phyloP scores from a whole-genome alignment of 2,797 vertebrate species.

The Rhinella marina region DNA sequence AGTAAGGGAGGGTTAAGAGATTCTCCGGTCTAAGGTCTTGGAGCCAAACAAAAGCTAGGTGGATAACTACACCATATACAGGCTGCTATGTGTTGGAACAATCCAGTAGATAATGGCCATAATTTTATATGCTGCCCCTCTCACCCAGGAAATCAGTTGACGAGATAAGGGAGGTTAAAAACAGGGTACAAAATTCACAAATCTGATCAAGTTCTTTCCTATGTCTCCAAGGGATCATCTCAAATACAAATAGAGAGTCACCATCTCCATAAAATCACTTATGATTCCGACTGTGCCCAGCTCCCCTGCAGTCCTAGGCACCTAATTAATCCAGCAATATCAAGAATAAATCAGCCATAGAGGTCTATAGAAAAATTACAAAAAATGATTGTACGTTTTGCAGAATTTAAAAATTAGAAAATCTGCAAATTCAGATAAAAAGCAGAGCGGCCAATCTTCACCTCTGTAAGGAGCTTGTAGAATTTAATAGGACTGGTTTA shows the following conservation, averaged over 20 bases:
- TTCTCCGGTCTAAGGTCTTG: no score
- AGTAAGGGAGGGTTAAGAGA: no score
- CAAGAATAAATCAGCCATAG: neutral
- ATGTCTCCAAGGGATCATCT: no score
- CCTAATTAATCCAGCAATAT: neutral
- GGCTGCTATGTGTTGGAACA: no score
- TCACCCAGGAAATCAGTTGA: no score
- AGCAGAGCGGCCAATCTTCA: neutral
- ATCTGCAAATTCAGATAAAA: constrained; percentile 5
- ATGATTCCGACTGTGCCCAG: neutral
- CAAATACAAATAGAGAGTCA: neutral
- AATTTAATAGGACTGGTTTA: constrained; percentile 1
- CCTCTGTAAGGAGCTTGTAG: neutral
- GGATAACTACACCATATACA: no score
- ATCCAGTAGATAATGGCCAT: no score
- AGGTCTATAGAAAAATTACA: neutral
- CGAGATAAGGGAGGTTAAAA: no score
- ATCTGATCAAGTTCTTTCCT: no score
- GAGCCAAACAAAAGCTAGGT: no score
- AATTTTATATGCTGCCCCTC: no score
- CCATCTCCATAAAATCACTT: neutral
- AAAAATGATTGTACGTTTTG: constrained; percentile 24
- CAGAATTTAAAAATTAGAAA: constrained; percentile 10
- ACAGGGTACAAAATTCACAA: no score
- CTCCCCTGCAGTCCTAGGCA: neutral